Evolutionary conservation across 2,113 vertebrate species (phyloP).

Genomic region (Felis catus): F.catus_Fca126_mat1.0 CM031423.1:50661501-50662000

Average conservation of each 20-base stretch:
- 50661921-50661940: background rate
- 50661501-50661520: background rate
- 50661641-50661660: background rate
- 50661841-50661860: background rate
- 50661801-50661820: background rate
- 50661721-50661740: background rate
- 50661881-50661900: background rate
- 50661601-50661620: background rate
- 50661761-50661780: background rate
- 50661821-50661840: background rate
- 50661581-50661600: background rate
- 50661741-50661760: background rate
- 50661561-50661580: background rate
- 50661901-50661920: background rate
- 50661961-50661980: background rate
- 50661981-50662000: background rate
- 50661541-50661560: background rate
- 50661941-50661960: background rate
- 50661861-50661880: background rate
- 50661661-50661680: background rate
- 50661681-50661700: background rate
- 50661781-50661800: accelerated
- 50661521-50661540: background rate
- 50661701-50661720: background rate
- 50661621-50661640: slow-evolving; percentile 26